These are phyloP conservation scores for Cantharis lateralis DNA, from an alignment of 2,888 invertebrate genomes.

Conservation along the genomic window DNA sequence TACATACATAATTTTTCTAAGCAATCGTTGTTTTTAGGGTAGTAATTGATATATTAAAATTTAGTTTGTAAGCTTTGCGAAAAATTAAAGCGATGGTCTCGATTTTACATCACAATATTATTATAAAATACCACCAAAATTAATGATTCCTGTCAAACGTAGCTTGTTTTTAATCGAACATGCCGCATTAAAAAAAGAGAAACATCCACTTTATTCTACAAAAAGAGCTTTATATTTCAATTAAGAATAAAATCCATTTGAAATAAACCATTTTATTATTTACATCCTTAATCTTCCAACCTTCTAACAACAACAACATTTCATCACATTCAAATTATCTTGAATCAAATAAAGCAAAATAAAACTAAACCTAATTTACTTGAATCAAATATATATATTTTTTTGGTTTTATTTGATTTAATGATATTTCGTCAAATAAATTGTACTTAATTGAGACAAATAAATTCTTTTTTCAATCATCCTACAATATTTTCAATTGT, in stretches of 20 bases:
- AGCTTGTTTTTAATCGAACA: slow-evolving; percentile 30
- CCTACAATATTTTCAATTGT: too few relatives aligned
- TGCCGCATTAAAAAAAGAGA: slow-evolving; percentile 26
- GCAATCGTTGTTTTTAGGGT: slow-evolving; percentile 58
- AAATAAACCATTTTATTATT: slow-evolving; percentile 6
- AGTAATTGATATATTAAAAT: slow-evolving; percentile 57
- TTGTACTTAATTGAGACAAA: too few relatives aligned
- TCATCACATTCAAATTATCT: too few relatives aligned
- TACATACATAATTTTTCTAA: slow-evolving; percentile 58
- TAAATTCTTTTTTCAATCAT: too few relatives aligned
- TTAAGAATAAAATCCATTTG: slow-evolving; percentile 30
- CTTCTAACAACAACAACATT: too few relatives aligned
- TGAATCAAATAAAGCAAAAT: too few relatives aligned
- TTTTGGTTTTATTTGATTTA: too few relatives aligned
- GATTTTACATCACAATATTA: slow-evolving; percentile 30
- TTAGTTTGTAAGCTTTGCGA: slow-evolving; percentile 58
- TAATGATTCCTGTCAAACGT: slow-evolving; percentile 28
- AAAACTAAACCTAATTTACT: too few relatives aligned
- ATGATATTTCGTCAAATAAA: too few relatives aligned
- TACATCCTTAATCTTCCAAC: neutral
- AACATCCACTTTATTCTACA: slow-evolving; percentile 28
- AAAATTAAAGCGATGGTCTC: slow-evolving; percentile 50
- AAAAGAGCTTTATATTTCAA: slow-evolving; percentile 33
- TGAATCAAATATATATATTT: too few relatives aligned
- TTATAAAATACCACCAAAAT: slow-evolving; percentile 24